These are phyloP conservation scores for Eurystomus gularis DNA, from an alignment of 2,113 vertebrate species.

Conservation along the genomic window DNA sequence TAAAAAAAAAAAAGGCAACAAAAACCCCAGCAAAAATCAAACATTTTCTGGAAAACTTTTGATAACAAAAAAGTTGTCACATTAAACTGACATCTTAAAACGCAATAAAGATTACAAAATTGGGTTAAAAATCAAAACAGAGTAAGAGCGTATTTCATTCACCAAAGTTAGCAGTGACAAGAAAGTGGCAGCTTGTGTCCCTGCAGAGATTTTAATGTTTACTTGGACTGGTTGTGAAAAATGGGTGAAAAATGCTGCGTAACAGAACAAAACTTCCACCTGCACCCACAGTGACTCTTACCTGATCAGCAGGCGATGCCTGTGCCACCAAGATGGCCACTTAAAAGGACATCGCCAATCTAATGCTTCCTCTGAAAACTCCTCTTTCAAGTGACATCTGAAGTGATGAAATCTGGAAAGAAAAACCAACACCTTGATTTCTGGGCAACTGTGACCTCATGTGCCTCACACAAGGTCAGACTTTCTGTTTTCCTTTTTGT, in stretches of 20 bases:
- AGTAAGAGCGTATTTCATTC: neutral
- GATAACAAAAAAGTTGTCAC: neutral
- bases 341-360: neutral
- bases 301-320: neutral
- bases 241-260: neutral
- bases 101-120: neutral
- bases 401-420: neutral
- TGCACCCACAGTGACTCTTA: fast-evolving
- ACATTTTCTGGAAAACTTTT: neutral
- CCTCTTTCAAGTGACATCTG: neutral
- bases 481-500: neutral
- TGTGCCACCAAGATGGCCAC: fast-evolving
- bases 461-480: neutral
- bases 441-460: neutral
- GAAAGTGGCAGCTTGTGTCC: neutral
- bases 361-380: neutral
- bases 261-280: neutral
- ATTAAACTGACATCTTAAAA: neutral
- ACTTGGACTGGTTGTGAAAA: neutral
- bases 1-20: neutral
- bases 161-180: neutral
- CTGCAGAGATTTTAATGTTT: neutral
- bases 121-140: neutral
- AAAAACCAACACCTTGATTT: neutral
- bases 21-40: neutral